A percentile compares a stretch with the other conserved stretches of the same genome.
Conservation (phyloP, 2,888 invertebrate species). For the Mamestra brassicae region DNA sequence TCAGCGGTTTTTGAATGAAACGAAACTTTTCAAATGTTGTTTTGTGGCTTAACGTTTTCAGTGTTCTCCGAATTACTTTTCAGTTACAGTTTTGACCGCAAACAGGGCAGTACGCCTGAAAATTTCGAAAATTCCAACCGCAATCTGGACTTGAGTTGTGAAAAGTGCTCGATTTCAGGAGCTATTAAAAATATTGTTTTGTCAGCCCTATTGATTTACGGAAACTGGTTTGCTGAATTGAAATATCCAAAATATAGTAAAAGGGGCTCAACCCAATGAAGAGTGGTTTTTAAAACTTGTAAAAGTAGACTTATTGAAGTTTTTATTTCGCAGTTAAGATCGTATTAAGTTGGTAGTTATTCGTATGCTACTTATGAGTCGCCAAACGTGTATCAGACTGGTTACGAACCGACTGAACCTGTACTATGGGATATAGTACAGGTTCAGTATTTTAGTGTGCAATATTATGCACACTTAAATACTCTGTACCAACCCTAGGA, state of each 20-base stretch:
- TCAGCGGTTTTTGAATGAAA: constrained; percentile 74
- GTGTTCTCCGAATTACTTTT: constrained; percentile 78
- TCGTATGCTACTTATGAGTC: too few relatives aligned
- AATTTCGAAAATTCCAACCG: constrained; percentile 55
- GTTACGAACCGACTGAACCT: too few relatives aligned
- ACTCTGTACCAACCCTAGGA: background rate
- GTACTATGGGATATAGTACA: too few relatives aligned
- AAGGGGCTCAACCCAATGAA: background rate
- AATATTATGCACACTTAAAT: too few relatives aligned
- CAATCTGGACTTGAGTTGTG: constrained; percentile 55
- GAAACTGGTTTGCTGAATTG: background rate
- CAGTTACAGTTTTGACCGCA: constrained; percentile 76
- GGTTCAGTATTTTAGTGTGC: too few relatives aligned
- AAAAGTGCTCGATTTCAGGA: constrained; percentile 48
- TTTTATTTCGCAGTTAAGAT: too few relatives aligned
- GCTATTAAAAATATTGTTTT: constrained; percentile 48
- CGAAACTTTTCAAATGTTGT: constrained; percentile 79
- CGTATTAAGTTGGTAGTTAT: too few relatives aligned
- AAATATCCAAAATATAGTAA: background rate
- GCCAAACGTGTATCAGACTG: too few relatives aligned
- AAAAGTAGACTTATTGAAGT: too few relatives aligned
- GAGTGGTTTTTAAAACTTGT: background rate
- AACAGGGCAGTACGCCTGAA: constrained; percentile 60
- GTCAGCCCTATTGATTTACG: constrained; percentile 25
- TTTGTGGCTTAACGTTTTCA: constrained; percentile 77